Evolutionary conservation across 2,888 invertebrate species (phyloP).

Genomic region (Metacarcinus magister): DNA sequence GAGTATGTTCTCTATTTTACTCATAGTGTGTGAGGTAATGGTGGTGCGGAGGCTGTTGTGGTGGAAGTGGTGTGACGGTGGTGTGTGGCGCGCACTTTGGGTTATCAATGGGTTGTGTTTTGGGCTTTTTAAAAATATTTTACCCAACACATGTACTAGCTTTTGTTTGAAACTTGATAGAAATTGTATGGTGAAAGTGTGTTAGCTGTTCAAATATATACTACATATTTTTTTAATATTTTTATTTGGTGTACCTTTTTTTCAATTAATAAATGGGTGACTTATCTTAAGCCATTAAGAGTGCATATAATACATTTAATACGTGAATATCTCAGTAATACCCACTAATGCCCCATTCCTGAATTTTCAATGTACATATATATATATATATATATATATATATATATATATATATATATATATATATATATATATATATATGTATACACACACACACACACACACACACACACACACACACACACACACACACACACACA

Average conservation of each 20-base stretch:
- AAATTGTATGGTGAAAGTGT: not conserved
- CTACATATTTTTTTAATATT: not conserved
- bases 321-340: not conserved
- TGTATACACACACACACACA: not conserved
- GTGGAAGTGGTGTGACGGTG: not conserved
- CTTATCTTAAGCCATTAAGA: not conserved
- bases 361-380: not conserved
- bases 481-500: constrained; percentile 51
- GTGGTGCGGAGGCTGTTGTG: not conserved
- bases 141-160: not conserved
- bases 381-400: not conserved
- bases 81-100: not conserved
- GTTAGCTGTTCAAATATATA: not conserved
- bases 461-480: constrained; percentile 67
- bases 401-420: constrained; percentile 51
- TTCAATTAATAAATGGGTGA: not conserved
- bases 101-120: not conserved
- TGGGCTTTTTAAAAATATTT: not conserved
- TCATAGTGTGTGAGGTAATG: not conserved
- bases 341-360: not conserved
- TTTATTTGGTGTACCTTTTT: not conserved
- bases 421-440: constrained; percentile 18
- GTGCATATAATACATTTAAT: not conserved
- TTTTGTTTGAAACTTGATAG: not conserved
- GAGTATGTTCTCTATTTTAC: not conserved